Base-by-base conservation (phyloP, 2,797 vertebrate genomes). In the Melanotaenia pygmaea region DNA sequence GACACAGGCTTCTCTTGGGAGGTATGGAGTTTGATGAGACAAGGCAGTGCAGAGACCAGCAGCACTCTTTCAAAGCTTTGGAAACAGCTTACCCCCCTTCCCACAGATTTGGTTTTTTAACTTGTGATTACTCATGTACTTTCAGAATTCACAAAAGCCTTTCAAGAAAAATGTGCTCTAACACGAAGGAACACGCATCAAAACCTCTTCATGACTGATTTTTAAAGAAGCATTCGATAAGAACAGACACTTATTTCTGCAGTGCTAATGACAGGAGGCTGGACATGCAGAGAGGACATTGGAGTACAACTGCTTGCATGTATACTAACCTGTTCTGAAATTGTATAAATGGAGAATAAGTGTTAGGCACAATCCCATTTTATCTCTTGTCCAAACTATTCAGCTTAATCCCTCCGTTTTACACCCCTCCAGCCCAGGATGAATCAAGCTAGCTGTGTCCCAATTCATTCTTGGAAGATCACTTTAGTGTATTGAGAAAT, bases 221-320 rank as follows among this genome's bases (percentile, higher is more conserved):
- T 59, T 77, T 28, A 59, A 75, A 80, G 67, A 59, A 84, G 72
- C 64, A 66, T 54, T 81, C 32, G 50, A 56, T 69, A 40, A 91
- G 35, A 43, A 72, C 65, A 80, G 62, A 87, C 76, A 80, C 72
- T 72, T 81, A 74, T 66, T 85, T 89, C 88, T 68, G 79, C 74
- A 81, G 3, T 9, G 22, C 43, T 70, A 22, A 79, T 73, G 70
- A 59, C 9, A 70, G 66, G 59, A 65, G 45, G 76, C 1, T 67
- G 54, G 50, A 22, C 45, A 38, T 57, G 67, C 58, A 65, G 67
- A 79, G n/a, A 45, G 58, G 30, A 11, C 3, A 5, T 24, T 53
- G n/a, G 11, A 12, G 45, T n/a, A 18, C 13, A 59, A 38, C 6
- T 50, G 35, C 16, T 22, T 59, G 50, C 18, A 51, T 64, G 10